Base-by-base conservation (phyloP, 2,797 vertebrate species). In the Sparidentex hasta region DNA sequence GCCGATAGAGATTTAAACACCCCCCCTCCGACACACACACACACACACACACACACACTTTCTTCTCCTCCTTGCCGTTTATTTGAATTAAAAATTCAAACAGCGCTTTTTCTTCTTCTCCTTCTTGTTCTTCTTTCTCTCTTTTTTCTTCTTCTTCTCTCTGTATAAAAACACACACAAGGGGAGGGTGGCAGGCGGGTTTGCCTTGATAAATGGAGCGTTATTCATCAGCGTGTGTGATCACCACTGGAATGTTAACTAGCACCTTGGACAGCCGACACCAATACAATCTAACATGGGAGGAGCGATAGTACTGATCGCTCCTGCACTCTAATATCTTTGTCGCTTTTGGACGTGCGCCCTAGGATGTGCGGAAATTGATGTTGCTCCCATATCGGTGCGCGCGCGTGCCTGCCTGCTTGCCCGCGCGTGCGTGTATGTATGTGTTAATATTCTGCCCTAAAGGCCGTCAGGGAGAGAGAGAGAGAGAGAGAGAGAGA, bases 231-330 rank as follows among this genome's bases (percentile, higher is more conserved):
- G 91, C 81, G 88, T 87, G 93, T 88, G 92, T 86, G 93, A 91
- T 92, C 93, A 92, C 93, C 92, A 92, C 90, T 80, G 93, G 93
- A 94, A 94, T 94, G 93, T 94, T 94, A 94, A 94, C 92, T 87
- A 94, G 92, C 92, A 93, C 90, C 92, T 94, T 92, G 92, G 91
- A 93, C 90, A 92, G 91, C 87, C 25, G 78, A 82, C 89, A 79
- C 87, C 88, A 81, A 82, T 58, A 83, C 82, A 70, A 64, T 55
- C 82, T 64, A 71, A 76, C 79, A 76, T 68, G 72, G 77, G 82
- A 83, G 87, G 83, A 89, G 80, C 66, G 65, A 76, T 47, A 58
- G 65, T 50, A 17, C 65, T 51, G 82, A 65, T 73, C 78, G 57
- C 64, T 62, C 73, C 47, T 71, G 56, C 80, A 69, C 73, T 75